Base-by-base conservation (phyloP, 2,888 invertebrate species). In the Dasypogon diadema region DNA sequence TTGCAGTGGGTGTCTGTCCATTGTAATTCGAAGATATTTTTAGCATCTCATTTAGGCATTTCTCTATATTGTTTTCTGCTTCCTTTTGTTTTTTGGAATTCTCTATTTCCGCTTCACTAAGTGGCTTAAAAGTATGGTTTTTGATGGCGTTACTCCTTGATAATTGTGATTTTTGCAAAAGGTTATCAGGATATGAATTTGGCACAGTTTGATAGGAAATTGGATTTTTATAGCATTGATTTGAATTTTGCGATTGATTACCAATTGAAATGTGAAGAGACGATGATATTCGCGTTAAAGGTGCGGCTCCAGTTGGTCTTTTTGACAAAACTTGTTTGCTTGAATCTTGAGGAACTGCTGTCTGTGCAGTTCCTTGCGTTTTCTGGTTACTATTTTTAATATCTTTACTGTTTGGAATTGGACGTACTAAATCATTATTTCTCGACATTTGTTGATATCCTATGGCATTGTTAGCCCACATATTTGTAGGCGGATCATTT, bases 11-110 rank as follows among this genome's bases (percentile, higher is more conserved):
- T 21, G 6, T 3, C 6, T 30, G 54, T 30, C 6, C 34, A 8
- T 21, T 26, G 5, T 78, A 79, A 12, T 79, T 78, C 70, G 79
- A 81, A 8, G 30, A 30, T 79, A 84, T 81, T 82, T 83, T 85
- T 76, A 83, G 80, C 82, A 85, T 84, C 79, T 85, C 86, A 79
- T 83, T 84, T 21, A 85, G 79, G 78, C 83, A 83, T 81, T 86
- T 85, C 79, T 85, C 85, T 76, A 84, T 81, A 80, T 85, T 86
- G 80, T 85, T 85, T 81, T 85, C 86, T 70, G 82, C 82, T 77
- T 85, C 85, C 81, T 86, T 85, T 80, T 85, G 85, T 76, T 81
- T 81, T 78, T 83, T 83, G 55, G 81, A 79, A 77, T 81, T 77
- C 77, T 82, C 82, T 76, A 81, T 80, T 79, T 81, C 24, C 12